Base-by-base conservation (phyloP, 2,888 invertebrate genomes). In the Rhopalosiphum nymphaeae region DNA sequence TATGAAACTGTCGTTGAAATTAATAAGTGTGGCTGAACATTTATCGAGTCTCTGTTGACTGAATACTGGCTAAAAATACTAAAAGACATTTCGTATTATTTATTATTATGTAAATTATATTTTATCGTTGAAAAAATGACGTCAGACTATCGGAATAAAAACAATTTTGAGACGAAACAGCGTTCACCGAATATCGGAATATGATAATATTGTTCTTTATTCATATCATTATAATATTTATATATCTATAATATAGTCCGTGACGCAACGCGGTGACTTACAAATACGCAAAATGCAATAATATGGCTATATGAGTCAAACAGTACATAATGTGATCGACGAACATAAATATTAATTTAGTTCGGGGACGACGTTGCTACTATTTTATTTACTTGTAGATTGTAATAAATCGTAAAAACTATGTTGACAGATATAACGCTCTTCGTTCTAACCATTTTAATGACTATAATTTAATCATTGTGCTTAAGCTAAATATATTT, bases 281-380 rank as follows among this genome's bases (percentile, higher is more conserved):
- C 21, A 78, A 78, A 78, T 21, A 78, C 21, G 3, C 21, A 78
- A 78, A 67, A 25, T 21, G 36, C 9, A 36, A 78, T 78, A 78
- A 78, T 78, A 36, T 78, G 36, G 36, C 36, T 36, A 36, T 36
- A 36, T 78, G 36, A 78, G 78, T 78, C 21, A 36, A 42, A 78
- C 29, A 29, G 29, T 11, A 4, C 4, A 78, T n/a, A 78, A 78
- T 36, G 16, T 21, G 16, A 78, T 78, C 11, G 36, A 78, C 36
- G 78, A 78, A 78, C 36, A 78, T 21, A 78, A 78, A 36, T 78
- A 78, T 78, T 78, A 78, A 78, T 78, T 78, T 78, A 78, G 36
- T 78, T 42, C 21, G 36, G 78, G 78, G 2, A 7, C 1, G 1
- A 36, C 78, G 36, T 36, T 36, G 36, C 36, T 78, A 36, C 36